These are phyloP conservation scores for Tinamus guttatus DNA, from an alignment of 2,113 vertebrate species.

Conservation along the genomic window DNA sequence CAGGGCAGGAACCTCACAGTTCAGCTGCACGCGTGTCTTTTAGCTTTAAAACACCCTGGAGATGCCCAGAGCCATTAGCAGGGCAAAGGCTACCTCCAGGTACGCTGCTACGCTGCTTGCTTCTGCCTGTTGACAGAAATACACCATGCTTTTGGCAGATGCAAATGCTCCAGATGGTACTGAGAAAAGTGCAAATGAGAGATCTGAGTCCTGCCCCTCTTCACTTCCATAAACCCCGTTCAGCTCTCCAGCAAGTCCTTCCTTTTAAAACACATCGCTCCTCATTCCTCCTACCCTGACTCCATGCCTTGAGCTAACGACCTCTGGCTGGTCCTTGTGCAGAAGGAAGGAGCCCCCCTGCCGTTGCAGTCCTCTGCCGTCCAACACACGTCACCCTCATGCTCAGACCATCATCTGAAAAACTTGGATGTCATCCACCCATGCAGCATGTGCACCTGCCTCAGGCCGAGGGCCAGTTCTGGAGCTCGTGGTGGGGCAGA, in stretches of 20 bases:
- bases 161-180: constrained; percentile 47
- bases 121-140: neutral
- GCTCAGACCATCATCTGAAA: neutral
- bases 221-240: neutral
- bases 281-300: neutral
- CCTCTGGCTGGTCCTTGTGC: neutral
- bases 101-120: neutral
- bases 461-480: neutral
- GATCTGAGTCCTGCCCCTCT: neutral
- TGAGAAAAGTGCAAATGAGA: constrained; percentile 37
- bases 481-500: neutral
- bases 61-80: neutral
- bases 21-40: neutral
- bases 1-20: neutral
- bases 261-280: neutral
- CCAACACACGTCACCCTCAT: neutral
- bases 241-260: neutral
- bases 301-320: neutral
- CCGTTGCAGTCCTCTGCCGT: neutral
- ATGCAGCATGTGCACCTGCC: neutral
- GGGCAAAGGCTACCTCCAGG: constrained; percentile 13
- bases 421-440: neutral
- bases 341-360: neutral
- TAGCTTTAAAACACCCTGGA: neutral
- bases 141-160: neutral